A percentile compares a stretch with the other conserved stretches of the same genome.
phyloP scores from a whole-genome alignment of 2,888 invertebrate species.

The Poecilobothrus nobilitatus region DNA sequence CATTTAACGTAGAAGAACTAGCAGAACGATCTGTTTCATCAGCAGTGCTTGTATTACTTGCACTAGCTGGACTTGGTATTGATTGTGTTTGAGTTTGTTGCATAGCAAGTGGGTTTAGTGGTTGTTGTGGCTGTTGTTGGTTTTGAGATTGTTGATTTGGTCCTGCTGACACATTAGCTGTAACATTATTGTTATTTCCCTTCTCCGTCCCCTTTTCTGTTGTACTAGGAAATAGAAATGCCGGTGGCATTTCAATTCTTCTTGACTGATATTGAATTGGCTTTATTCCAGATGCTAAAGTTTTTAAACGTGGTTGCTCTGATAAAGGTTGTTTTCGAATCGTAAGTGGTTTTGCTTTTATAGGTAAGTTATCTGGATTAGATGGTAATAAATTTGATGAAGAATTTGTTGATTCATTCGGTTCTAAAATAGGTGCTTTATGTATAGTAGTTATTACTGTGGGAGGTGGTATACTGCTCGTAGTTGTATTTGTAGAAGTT shows the following conservation, averaged over 20 bases:
- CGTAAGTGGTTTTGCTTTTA: constrained; percentile 76
- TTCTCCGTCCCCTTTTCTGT: constrained; percentile 47
- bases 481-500: constrained; percentile 24
- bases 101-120: constrained; percentile 17
- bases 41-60: constrained; percentile 34
- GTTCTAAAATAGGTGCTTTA: constrained; percentile 25
- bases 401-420: constrained; percentile 18
- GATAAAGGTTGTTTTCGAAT: constrained; percentile 74
- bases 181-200: background rate
- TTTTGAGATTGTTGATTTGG: constrained; percentile 27
- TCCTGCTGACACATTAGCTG: constrained; percentile 15
- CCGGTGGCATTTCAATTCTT: constrained; percentile 74
- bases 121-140: constrained; percentile 23
- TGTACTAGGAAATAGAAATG: constrained; percentile 70
- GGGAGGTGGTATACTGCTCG: constrained; percentile 21
- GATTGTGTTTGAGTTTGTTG: constrained; percentile 32
- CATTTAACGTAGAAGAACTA: constrained; percentile 22
- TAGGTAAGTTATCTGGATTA: constrained; percentile 47
- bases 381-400: constrained; percentile 23
- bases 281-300: constrained; percentile 47
- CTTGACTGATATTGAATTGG: constrained; percentile 54
- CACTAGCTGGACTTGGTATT: constrained; percentile 32
- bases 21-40: constrained; percentile 37
- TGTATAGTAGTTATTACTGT: constrained; percentile 29
- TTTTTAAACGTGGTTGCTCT: constrained; percentile 69